Evolutionary conservation across 1,140 invertebrate genomes (phyloP), one percentile per base, ranked within the genome.

Genomic region (Magallana gigas): DNA sequence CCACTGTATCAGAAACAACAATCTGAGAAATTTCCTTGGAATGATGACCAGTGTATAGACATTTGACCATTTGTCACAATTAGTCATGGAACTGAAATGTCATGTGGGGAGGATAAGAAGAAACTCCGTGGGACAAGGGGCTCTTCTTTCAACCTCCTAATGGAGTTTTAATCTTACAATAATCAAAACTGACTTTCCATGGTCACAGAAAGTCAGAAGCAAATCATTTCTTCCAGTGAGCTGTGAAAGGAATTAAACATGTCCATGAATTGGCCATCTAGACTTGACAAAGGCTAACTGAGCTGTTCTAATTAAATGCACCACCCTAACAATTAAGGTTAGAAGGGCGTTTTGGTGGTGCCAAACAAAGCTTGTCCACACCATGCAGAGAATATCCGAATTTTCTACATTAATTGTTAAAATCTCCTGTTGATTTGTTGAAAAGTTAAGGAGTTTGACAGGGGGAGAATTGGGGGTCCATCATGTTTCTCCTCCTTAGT

Each of bases 141-240:
- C 68, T 76, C 68, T 23, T 76, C 23, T 36, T 76, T 76, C 68
- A 76, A 36, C 18, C 14, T 76, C 68, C 68, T 76, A 76, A 76
- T 76, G 23, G 68, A 76, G 68, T 76, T 76, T 76, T 76, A 76
- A 76, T 76, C 68, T 76, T 76, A 76, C 68, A 76, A 76, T 76
- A 76, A 76, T 76, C 68, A 29, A 76, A 76, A 76, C 68, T 76
- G 68, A 76, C 68, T 76, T 23, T 76, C 68, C 7, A 8, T 76
- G 68, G 68, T 36, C 68, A 76, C 18, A 76, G 68, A 76, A 18
- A 76, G 18, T 76, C 36, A 76, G 68, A 76, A 23, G 68, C 68
- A 76, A 76, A 76, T 76, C 23, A 76, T 76, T 76, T 76, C 68
- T 76, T 76, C 23, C 68, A 76, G 18, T 76, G 68, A 76, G 23